Evolutionary conservation across 2,797 vertebrate genomes (phyloP), one percentile per base, ranked within the genome.

Genomic region (Iguana delicatissima): DNA sequence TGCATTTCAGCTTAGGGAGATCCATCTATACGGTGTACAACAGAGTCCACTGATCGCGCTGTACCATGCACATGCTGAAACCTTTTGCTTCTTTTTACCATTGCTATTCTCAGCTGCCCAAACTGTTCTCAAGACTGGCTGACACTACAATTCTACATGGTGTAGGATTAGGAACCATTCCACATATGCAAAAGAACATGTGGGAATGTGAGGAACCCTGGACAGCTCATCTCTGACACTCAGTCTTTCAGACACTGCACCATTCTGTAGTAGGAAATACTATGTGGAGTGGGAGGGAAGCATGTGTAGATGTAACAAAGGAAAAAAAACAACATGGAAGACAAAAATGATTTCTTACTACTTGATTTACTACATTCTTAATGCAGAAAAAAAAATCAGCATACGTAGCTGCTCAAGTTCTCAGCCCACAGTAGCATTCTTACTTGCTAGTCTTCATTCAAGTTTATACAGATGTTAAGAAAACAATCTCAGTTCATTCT

Each of bases 401-500:
- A 50, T 55, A n/a, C n/a, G 74, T 50, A 55, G 18, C 9, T 85
- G 46, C 32, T 69, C 67, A 72, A 72, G 20, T 24, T 24, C 9
- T 73, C 50, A 35, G 52, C 20, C 20, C 72, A 69, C 72, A 84
- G 42, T 62, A 84, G 67, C 80, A 35, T 80, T 94, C 92, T 91
- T 86, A 88, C 94, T 62, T 62, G 59, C 20, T 1, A 22, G 59
- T 22, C 59, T 91, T 82, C 22, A 10, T 85, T 92, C 92, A 76
- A 86, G 50, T 72, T 93, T 95, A 86, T 86, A 92, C 88, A n/a
- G n/a, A n/a, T 6, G n/a, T 35, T 52, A 29, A 76, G 22, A 77
- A 91, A 94, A 35, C 80, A 57, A 91, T 52, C 52, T 22, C 59
- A 62, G 20, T 6, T 62, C 59, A 22, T 90, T 92, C 35, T 55